A percentile compares a stretch with the other conserved stretches of the same genome.
These are phyloP conservation scores for Enteromius mattozi DNA, from an alignment of 2,797 vertebrate species.

Conservation along the genomic window DNA sequence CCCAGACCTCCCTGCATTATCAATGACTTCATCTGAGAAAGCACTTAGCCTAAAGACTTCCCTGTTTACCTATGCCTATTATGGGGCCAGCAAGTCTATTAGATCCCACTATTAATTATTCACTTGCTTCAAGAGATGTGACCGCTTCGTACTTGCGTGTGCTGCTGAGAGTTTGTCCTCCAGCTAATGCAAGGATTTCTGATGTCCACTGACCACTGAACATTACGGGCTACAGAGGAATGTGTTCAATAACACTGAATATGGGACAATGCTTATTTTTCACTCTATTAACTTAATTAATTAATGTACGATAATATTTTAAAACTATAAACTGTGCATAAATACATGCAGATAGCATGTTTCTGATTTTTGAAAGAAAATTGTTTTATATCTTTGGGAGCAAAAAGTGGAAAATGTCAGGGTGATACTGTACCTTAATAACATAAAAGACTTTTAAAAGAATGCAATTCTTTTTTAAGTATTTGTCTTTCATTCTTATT, in stretches of 20 bases:
- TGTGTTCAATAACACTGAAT: slow-evolving; percentile 9
- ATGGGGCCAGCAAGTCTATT: slow-evolving; percentile 64
- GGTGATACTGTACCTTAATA: not conserved
- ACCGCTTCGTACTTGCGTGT: slow-evolving; percentile 30
- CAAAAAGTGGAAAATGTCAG: not conserved
- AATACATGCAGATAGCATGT: not conserved
- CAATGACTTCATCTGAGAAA: slow-evolving; percentile 72
- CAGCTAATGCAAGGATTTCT: slow-evolving; percentile 16
- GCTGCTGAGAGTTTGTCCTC: not conserved
- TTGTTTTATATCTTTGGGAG: not conserved
- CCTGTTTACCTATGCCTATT: slow-evolving; percentile 71
- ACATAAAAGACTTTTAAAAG: not conserved
- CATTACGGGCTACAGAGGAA: not conserved
- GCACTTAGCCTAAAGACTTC: slow-evolving; percentile 77
- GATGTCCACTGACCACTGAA: not conserved
- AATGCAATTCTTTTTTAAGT: not conserved
- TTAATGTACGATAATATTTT: not conserved
- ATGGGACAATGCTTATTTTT: not conserved
- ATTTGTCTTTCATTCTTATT: not conserved
- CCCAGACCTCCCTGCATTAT: slow-evolving; percentile 59
- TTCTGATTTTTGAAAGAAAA: not conserved
- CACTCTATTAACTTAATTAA: not conserved
- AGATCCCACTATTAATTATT: slow-evolving; percentile 66
- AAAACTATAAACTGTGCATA: not conserved
- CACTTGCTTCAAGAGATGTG: slow-evolving; percentile 52